A percentile compares a stretch with the other conserved stretches of the same genome.
Conservation (phyloP, 2,797 vertebrate species). For the Neosilurus hyrtlii region DNA sequence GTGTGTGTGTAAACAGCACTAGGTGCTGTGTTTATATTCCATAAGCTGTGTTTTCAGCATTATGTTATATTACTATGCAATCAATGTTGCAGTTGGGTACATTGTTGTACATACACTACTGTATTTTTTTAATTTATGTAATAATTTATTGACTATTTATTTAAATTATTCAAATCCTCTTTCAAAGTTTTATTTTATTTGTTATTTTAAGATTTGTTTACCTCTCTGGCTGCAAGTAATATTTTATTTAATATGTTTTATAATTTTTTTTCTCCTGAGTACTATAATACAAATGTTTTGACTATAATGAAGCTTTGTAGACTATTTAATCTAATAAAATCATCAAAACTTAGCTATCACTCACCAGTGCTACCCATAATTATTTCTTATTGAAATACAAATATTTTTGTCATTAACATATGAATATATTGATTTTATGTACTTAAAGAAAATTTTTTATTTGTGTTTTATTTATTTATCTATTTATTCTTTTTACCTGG, state of each 20-base stretch:
- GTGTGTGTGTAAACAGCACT: constrained; percentile 21
- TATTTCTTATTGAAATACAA: not conserved
- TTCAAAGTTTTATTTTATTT: constrained; percentile 1
- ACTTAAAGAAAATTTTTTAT: not conserved
- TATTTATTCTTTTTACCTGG: too few species aligned
- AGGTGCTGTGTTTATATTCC: constrained; percentile 44
- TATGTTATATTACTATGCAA: constrained; percentile 6
- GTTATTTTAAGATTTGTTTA: not conserved
- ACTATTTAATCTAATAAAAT: constrained; percentile 17
- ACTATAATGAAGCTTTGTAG: constrained; percentile 2
- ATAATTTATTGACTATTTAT: constrained; percentile 53
- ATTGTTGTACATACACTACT: constrained; percentile 51
- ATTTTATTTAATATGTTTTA: constrained; percentile 1
- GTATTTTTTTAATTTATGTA: constrained; percentile 49
- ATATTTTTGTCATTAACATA: not conserved
- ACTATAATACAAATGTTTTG: constrained; percentile 38
- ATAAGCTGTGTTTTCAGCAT: constrained; percentile 55
- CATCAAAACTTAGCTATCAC: not conserved
- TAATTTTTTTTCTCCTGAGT: not conserved
- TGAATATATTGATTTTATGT: not conserved
- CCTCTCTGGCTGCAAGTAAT: not conserved
- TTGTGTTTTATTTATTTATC: too few species aligned
- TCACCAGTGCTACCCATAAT: not conserved
- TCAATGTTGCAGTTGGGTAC: constrained; percentile 5
- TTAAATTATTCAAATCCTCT: constrained; percentile 39